phyloP scores from a whole-genome alignment of 2,888 invertebrate species.

The Gryllus longicercus region DNA sequence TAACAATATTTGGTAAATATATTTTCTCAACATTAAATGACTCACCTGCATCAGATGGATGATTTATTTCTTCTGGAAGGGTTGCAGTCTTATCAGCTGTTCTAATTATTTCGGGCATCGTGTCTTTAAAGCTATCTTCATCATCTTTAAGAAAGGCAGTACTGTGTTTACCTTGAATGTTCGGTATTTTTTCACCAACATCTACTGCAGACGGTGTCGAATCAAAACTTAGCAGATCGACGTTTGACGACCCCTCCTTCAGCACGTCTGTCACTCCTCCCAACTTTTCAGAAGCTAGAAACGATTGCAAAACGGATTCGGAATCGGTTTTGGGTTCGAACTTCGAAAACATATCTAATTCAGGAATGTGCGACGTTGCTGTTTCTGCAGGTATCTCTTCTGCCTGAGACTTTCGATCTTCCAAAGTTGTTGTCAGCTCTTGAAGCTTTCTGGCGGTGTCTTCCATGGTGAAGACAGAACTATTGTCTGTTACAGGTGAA shows the following conservation, averaged over 20 bases:
- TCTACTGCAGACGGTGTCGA: constrained; percentile 20
- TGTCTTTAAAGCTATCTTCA: constrained; percentile 23
- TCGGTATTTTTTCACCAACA: not conserved
- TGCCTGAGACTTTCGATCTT: not conserved
- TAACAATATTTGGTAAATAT: too few species aligned
- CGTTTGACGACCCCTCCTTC: constrained; percentile 19
- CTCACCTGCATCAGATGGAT: too few species aligned
- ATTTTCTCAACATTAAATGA: too few species aligned
- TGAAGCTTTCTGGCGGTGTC: constrained; percentile 42
- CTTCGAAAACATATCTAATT: not conserved
- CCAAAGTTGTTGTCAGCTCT: not conserved
- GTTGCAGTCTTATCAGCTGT: constrained; percentile 38
- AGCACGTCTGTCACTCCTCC: not conserved
- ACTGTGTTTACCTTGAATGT: not conserved
- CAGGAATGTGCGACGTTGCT: not conserved
- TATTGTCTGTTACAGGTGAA: constrained; percentile 1
- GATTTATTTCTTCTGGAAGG: constrained; percentile 45
- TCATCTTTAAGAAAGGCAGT: constrained; percentile 19
- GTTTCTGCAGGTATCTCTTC: not conserved
- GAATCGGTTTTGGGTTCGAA: not conserved
- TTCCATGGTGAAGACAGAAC: constrained; percentile 5
- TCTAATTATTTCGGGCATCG: not conserved
- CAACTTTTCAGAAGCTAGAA: not conserved
- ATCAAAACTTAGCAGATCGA: constrained; percentile 28
- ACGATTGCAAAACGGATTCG: not conserved